Evolutionary conservation across 2,113 vertebrate species (phyloP), one percentile per base, ranked within the genome.

Genomic region (Nansenia antarctica): DNA sequence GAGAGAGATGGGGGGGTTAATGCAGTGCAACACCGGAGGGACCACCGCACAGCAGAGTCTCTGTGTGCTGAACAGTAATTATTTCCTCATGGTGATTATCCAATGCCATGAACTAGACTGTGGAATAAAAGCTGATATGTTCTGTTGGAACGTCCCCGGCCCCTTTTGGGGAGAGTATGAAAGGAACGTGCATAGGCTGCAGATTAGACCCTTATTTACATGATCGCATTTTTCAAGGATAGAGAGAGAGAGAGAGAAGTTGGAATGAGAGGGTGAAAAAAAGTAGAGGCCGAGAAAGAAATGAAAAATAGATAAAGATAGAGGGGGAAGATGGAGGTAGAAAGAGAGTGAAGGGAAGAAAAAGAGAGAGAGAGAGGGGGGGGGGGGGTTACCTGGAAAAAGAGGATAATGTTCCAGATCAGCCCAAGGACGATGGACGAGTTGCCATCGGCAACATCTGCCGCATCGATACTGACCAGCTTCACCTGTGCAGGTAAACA

Each of bases 381-480:
- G n/a, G n/a, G n/a, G n/a, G n/a, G n/a, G n/a, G 32, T 14, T 18
- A 95, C 95, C 93, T 98, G 95, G 82, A 97, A 96, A 85, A 95
- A 94, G 65, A 97, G 89, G 77, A 98, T 96, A 78, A 98, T 94
- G 87, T 93, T 97, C 96, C 96, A 98, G 85, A 98, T 87, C 35
- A 98, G 91, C 30, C 92, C 93, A 5, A 98, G 94, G 27, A 98
- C 93, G 80, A 95, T 86, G 22, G 95, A 94, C 2, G 96, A 93
- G 78, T 94, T 88, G 67, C 96, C 96, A 59, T 97, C 95, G 15
- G 94, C 94, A 80, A 98, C 92, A 81, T 95, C 91, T 5, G 94
- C 92, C 6, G 95, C 94, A 5, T 97, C 95, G 0, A 97, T 95
- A 84, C 92, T 96, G 67, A 95, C 89, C 78, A 97, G 89, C 74